Evolutionary conservation across 2,888 invertebrate species (phyloP), one percentile per base, ranked within the genome.

Genomic region (Oxyteleia sp.): DNA sequence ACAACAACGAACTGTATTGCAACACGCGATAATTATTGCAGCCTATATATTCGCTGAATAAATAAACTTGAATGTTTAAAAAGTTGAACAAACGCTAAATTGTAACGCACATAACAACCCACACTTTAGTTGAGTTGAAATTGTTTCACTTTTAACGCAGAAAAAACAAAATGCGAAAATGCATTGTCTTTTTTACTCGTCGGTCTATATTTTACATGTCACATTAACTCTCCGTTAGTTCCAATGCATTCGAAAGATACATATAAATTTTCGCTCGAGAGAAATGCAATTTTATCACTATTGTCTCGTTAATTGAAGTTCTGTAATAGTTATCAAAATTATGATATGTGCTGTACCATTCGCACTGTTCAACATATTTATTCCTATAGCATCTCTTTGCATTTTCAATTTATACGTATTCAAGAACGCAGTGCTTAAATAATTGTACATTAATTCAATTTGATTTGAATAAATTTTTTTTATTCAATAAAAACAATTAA

Each of bases 211-310:
- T 75, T 75, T 75, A 75, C 66, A 66, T 66, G 75, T 29, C 75
- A 51, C 75, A 59, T 75, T 75, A 75, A 59, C 66, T 75, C 75
- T 57, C 66, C 75, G 59, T 75, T 75, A 75, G 66, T 75, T 75
- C 49, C 41, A 20, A 47, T 41, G 49, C 29, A 64, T 66, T 49
- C 49, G 23, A 45, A 75, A 57, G 57, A 66, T 32, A 38, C 41
- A 43, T 38, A 15, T 43, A 16, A 35, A 47, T 49, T 66, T 66
- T 47, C 51, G 13, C 32, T 35, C 13, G 11, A n/a, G 66, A 41
- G 47, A 66, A 75, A 59, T 75, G 53, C 61, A 72, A 26, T 75
- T 66, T 75, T 20, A 49, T 41, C 75, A 38, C 41, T 32, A 53
- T 66, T 51, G 41, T 55, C 11, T 66, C 26, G 38, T 51, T 11